A percentile compares a stretch with the other conserved stretches of the same genome.
Conservation (phyloP, 2,888 invertebrate species). For the Eupithecia tripunctaria region DNA sequence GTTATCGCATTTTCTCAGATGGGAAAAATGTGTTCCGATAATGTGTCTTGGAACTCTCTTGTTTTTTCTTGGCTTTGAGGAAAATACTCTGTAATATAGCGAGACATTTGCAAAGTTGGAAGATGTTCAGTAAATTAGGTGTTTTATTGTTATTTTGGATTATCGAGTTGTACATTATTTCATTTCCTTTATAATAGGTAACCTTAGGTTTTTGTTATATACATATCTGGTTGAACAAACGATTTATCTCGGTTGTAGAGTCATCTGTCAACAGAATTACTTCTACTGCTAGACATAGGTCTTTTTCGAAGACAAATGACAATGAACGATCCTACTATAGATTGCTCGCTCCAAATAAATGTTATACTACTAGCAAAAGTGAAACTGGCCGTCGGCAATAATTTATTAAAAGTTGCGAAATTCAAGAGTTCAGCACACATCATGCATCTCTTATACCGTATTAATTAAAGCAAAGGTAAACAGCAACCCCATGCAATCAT, state of each 20-base stretch:
- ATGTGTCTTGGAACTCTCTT: constrained; percentile 60
- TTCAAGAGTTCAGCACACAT: constrained; percentile 36
- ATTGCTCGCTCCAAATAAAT: background rate
- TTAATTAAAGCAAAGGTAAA: constrained; percentile 53
- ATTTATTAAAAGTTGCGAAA: constrained; percentile 20
- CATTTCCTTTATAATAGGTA: background rate
- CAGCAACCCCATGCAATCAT: constrained; percentile 38
- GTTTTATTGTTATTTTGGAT: constrained; percentile 9
- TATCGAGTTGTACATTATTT: background rate
- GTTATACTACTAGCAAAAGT: background rate
- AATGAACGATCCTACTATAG: background rate
- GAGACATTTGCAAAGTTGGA: constrained; percentile 26
- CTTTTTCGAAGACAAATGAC: background rate
- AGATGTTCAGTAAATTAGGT: constrained; percentile 12
- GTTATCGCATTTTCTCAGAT: constrained; percentile 67
- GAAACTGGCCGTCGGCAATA: constrained; percentile 11
- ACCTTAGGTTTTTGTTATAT: too few relatives aligned
- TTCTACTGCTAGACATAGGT: too few relatives aligned
- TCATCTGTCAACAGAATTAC: too few relatives aligned
- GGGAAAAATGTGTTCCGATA: constrained; percentile 73
- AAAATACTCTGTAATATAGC: constrained; percentile 43
- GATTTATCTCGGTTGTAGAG: too few relatives aligned
- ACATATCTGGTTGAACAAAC: too few relatives aligned
- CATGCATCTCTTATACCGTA: constrained; percentile 40
- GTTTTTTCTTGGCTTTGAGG: constrained; percentile 48